Evolutionary conservation across 2,113 vertebrate species (phyloP), one percentile per base, ranked within the genome.

Genomic region (Rhizomys pruinosus): DNA sequence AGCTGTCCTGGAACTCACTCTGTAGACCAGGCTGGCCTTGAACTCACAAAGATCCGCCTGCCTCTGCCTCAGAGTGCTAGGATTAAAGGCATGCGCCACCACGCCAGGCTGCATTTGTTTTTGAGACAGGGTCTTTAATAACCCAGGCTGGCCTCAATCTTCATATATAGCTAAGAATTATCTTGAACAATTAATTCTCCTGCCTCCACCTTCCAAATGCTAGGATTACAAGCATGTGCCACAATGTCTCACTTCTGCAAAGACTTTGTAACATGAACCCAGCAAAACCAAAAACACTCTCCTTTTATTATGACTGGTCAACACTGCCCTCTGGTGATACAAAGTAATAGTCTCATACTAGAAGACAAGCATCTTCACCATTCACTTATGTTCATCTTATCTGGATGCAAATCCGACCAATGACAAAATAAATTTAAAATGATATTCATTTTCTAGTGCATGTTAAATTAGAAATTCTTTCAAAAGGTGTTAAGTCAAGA

Each of bases 291-390:
- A 69, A 84, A 73, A 59, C 10, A 42, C 27, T 63, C 32, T 11
- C 15, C 25, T 84, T 89, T 85, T 39, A 63, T 22, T 79, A 3
- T 72, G 77, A 89, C 20, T 89, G 68, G 86, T 78, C 72, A 90
- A 94, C 52, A 82, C 89, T 96, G 96, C 96, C 96, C 94, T 92
- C 97, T 97, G 72, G 90, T 94, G 97, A 91, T 39, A 1, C 23
- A 92, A n/a, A 89, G 85, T 72, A 78, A 78, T 89, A 92, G 64
- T 63, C 27, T 87, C 74, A 64, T 39, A 68, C 22, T 61, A 92
- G 37, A 91, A 93, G 81, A 61, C 9, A 1, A 29, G n/a, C 0
- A 44, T 37, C 64, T 82, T 91, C 3, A 74, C 34, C 42, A 20
- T 81, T 61, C 68, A 87, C 34, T 82, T 69, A 68, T 85, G 76